These are phyloP conservation scores for Andrena hattorfiana DNA, from an alignment of 2,888 invertebrate species.

Conservation along the genomic window DNA sequence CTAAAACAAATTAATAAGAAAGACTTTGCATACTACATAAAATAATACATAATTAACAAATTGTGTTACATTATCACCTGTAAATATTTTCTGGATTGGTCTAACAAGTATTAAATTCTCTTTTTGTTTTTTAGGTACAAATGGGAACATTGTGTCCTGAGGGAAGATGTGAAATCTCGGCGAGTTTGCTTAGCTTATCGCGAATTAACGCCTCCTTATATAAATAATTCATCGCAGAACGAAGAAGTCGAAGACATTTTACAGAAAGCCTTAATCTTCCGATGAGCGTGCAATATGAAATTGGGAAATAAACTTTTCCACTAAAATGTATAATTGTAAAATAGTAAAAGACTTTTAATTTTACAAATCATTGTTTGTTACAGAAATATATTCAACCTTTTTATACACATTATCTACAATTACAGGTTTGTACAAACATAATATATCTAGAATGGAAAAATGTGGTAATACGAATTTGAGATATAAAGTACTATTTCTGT, in stretches of 20 bases:
- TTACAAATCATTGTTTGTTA: constrained; percentile 11
- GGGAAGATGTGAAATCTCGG: constrained; percentile 92
- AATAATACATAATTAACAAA: not conserved
- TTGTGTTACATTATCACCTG: not conserved
- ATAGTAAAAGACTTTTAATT: constrained; percentile 26
- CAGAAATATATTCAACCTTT: constrained; percentile 31
- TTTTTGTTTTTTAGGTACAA: constrained; percentile 87
- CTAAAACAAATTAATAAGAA: not conserved
- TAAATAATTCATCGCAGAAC: constrained; percentile 87
- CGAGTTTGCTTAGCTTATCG: constrained; percentile 97
- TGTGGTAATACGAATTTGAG: not conserved
- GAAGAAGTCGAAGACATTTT: constrained; percentile 87
- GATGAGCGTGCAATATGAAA: constrained; percentile 75
- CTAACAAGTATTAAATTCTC: not conserved
- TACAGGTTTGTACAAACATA: constrained; percentile 11
- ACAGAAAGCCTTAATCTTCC: constrained; percentile 87
- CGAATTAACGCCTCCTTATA: constrained; percentile 95
- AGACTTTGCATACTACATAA: not conserved
- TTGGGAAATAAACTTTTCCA: constrained; percentile 27
- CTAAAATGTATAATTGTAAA: constrained; percentile 20
- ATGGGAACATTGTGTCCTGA: constrained; percentile 96
- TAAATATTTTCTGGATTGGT: constrained; percentile 3
- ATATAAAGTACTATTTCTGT: not conserved
- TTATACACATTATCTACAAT: constrained; percentile 6
- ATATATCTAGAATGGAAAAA: not conserved